Conservation (phyloP, 2,113 vertebrate genomes). For the Macrotus californicus region DNA sequence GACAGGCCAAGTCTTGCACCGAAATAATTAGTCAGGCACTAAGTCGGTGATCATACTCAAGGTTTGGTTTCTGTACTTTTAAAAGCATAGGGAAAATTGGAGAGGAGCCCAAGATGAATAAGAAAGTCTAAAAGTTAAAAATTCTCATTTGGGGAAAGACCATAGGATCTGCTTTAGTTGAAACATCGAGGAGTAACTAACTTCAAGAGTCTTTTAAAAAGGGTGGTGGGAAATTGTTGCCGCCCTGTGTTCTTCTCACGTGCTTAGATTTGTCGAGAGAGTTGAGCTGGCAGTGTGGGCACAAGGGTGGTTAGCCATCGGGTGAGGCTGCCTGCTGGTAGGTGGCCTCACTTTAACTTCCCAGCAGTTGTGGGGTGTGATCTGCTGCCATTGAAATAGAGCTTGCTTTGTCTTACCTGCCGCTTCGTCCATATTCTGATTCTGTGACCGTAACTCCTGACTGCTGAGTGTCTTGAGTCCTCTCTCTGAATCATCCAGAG, state of each 20-base stretch:
- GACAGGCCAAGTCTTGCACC: not conserved
- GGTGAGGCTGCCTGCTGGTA: not conserved
- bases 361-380: not conserved
- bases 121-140: not conserved
- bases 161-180: not conserved
- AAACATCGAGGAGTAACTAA: not conserved
- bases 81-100: not conserved
- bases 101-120: not conserved
- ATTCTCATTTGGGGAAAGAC: not conserved
- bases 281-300: not conserved
- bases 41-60: not conserved
- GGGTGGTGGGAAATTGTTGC: not conserved
- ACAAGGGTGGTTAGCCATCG: not conserved
- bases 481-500: not conserved
- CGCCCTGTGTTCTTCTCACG: not conserved
- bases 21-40: not conserved
- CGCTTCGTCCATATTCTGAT: not conserved
- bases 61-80: not conserved
- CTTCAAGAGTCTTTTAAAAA: not conserved
- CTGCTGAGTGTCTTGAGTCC: not conserved
- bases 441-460: not conserved
- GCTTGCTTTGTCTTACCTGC: not conserved
- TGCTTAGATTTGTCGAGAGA: not conserved
- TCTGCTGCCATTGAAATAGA: not conserved
- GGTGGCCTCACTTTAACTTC: not conserved